Percentiles rank a stretch among this genome's conserved stretches.
Conservation (phyloP, 2,797 vertebrate genomes). For the Hozukius guyotensis region DNA sequence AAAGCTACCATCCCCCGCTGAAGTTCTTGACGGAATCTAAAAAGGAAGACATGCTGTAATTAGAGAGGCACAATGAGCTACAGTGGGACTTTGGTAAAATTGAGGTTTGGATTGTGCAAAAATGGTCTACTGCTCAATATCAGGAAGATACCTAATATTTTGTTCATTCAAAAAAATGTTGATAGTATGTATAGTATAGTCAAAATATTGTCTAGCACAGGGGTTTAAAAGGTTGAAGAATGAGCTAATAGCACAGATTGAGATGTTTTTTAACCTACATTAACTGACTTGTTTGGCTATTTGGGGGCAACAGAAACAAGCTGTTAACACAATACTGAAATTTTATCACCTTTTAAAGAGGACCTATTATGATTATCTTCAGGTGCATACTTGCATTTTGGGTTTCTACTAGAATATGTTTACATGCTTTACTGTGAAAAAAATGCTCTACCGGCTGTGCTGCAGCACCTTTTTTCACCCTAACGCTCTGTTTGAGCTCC, state of each 20-base stretch:
- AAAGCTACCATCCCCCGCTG: not conserved
- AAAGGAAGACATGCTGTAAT: not conserved
- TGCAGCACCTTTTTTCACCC: too few species aligned
- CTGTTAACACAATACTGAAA: not conserved
- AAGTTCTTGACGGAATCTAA: not conserved
- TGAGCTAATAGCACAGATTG: not conserved
- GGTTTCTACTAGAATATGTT: too few species aligned
- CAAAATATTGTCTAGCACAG: not conserved
- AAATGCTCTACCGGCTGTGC: too few species aligned
- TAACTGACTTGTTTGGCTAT: not conserved
- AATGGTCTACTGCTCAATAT: not conserved
- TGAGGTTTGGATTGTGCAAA: not conserved
- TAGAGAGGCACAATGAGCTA: not conserved
- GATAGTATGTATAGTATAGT: not conserved
- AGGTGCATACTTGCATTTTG: too few species aligned
- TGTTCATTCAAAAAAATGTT: not conserved
- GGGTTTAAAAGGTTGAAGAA: not conserved
- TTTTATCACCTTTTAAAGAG: not conserved
- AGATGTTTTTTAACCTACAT: not conserved
- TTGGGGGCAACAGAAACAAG: conserved; percentile 1
- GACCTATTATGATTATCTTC: too few species aligned
- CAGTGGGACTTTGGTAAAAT: too few species aligned
- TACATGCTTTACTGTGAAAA: too few species aligned
- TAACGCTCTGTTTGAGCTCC: too few species aligned
- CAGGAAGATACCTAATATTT: not conserved